phyloP scores from a whole-genome alignment of 2,113 vertebrate genomes.

The Vimba vimba region DNA sequence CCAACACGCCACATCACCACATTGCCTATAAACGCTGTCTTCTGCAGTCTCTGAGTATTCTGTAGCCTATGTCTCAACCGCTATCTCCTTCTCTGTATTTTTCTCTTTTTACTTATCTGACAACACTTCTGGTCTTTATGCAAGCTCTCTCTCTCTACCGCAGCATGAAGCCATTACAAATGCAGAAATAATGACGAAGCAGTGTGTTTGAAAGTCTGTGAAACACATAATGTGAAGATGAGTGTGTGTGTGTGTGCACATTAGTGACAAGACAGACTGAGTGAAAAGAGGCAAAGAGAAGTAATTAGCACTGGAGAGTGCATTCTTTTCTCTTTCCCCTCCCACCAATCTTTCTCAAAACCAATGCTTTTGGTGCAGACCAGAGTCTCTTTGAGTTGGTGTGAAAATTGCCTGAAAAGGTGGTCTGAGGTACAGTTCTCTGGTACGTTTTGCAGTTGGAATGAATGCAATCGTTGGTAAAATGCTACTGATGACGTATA shows the following conservation, averaged over 20 bases:
- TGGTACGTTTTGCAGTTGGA: neutral
- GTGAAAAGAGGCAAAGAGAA: neutral
- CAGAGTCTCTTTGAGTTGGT: neutral
- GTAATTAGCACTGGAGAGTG: constrained; percentile 18
- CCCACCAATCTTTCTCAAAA: neutral
- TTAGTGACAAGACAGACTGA: neutral
- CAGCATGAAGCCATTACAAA: constrained; percentile 19
- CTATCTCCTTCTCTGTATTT: neutral
- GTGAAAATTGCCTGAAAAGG: neutral
- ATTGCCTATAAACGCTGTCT: neutral
- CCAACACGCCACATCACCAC: neutral
- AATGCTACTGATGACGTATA: neutral
- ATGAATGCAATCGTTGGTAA: neutral
- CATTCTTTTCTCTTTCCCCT: neutral
- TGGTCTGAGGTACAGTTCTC: neutral
- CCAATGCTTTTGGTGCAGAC: neutral
- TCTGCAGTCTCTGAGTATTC: neutral
- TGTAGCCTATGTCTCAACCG: neutral
- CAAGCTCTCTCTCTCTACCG: neutral
- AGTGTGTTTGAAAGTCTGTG: neutral
- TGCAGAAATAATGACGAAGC: constrained; percentile 7
- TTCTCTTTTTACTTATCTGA: neutral
- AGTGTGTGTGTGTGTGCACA: constrained; percentile 20
- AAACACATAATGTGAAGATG: neutral
- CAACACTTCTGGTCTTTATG: constrained; percentile 25